Percentiles rank a stretch among this genome's conserved stretches.
These are phyloP conservation scores for Serinus canaria DNA, from an alignment of 2,113 vertebrate genomes.

Conservation along the genomic window DNA sequence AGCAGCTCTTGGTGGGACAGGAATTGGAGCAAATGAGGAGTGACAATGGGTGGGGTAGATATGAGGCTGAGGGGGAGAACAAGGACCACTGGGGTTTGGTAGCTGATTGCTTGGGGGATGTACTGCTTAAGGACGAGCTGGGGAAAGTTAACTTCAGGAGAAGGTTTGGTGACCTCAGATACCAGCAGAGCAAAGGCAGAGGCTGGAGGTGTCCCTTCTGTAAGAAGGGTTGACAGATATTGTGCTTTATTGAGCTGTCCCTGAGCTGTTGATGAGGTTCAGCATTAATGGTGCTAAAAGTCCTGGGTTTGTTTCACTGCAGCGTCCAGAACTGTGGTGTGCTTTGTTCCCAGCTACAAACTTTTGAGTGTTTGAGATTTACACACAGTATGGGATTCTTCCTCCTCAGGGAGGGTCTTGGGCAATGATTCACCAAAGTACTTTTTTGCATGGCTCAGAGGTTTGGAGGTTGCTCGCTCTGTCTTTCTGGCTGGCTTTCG, in stretches of 20 bases:
- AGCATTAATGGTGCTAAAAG: not conserved
- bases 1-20: not conserved
- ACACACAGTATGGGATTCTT: not conserved
- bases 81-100: not conserved
- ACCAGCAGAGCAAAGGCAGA: not conserved
- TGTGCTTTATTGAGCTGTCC: not conserved
- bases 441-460: not conserved
- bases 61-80: not conserved
- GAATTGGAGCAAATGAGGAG: rapidly evolving
- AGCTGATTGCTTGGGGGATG: not conserved
- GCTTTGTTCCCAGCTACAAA: not conserved
- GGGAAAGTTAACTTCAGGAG: not conserved
- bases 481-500: not conserved
- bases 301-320: not conserved
- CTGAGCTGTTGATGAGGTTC: not conserved
- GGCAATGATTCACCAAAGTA: not conserved
- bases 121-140: not conserved
- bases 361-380: not conserved
- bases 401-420: not conserved
- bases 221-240: not conserved
- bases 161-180: not conserved
- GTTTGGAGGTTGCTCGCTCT: not conserved
- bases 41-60: not conserved
- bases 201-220: not conserved
- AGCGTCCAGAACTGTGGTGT: rapidly evolving